Percentiles rank a stretch among this genome's conserved stretches.
Conservation (phyloP, 2,113 vertebrate genomes). For the Prionailurus bengalensis region DNA sequence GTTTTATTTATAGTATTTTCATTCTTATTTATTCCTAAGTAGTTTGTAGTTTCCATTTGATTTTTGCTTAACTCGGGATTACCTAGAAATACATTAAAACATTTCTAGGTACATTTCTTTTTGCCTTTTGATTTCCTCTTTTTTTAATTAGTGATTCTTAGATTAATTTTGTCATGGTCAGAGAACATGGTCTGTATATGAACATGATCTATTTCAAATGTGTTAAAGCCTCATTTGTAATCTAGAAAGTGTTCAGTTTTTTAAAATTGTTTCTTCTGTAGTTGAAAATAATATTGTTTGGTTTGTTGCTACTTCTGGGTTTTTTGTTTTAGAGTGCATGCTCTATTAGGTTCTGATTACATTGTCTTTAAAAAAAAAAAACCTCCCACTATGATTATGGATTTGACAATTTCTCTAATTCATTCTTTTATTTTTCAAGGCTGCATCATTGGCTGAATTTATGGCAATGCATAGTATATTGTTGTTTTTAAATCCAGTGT, state of each 20-base stretch:
- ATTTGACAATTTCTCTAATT: background rate
- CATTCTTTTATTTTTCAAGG: conserved; percentile 27
- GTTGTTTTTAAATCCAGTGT: background rate
- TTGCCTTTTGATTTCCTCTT: background rate
- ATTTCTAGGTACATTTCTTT: background rate
- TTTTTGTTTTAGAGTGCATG: background rate
- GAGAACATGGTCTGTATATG: background rate
- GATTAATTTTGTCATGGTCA: background rate
- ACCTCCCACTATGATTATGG: background rate
- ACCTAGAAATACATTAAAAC: background rate
- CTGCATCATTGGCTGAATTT: background rate
- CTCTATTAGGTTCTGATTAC: background rate
- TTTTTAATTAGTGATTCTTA: conserved; percentile 26
- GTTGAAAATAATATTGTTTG: background rate
- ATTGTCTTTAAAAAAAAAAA: background rate
- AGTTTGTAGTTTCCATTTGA: background rate
- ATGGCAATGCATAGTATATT: background rate
- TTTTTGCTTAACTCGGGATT: background rate
- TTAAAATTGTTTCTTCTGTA: background rate
- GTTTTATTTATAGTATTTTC: background rate
- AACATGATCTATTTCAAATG: background rate
- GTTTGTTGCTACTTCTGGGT: background rate
- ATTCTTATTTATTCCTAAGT: background rate
- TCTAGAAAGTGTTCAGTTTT: background rate
- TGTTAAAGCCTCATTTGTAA: background rate